A percentile compares a stretch with the other conserved stretches of the same genome.
phyloP scores from a whole-genome alignment of 2,797 vertebrate species.

The Scolopax rusticola region DNA sequence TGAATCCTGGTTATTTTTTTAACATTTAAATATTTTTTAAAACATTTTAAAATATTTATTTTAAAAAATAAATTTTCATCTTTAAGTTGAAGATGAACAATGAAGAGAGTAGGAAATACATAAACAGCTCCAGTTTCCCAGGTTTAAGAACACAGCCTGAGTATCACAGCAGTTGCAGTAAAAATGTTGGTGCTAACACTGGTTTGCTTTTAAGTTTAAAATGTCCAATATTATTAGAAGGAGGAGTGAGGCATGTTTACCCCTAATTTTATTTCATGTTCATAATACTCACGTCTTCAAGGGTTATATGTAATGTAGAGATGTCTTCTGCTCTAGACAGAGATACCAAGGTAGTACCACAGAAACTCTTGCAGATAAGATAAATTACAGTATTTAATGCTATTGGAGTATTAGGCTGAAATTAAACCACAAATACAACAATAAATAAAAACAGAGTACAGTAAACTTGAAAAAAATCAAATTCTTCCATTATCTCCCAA shows the following conservation, averaged over 20 bases:
- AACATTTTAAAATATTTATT: neutral
- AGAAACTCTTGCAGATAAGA: neutral
- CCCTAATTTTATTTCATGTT: neutral
- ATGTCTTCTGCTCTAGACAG: neutral
- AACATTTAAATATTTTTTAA: neutral
- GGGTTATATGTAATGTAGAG: neutral
- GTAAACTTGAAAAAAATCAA: neutral
- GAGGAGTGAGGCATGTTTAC: neutral
- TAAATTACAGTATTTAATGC: neutral
- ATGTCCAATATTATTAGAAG: neutral
- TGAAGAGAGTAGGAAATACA: neutral
- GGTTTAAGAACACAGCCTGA: neutral
- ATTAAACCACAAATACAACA: neutral
- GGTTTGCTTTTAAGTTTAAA: neutral
- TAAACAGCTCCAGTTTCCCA: neutral
- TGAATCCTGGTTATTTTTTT: neutral
- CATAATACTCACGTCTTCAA: neutral
- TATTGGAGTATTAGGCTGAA: neutral
- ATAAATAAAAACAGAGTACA: neutral
- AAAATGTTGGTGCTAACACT: neutral
- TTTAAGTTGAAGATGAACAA: neutral
- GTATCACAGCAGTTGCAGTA: neutral
- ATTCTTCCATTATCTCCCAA: neutral
- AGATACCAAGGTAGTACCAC: neutral
- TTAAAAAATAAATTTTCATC: neutral